phyloP scores from a whole-genome alignment of 2,797 vertebrate genomes.

The Coendou prehensilis region DNA sequence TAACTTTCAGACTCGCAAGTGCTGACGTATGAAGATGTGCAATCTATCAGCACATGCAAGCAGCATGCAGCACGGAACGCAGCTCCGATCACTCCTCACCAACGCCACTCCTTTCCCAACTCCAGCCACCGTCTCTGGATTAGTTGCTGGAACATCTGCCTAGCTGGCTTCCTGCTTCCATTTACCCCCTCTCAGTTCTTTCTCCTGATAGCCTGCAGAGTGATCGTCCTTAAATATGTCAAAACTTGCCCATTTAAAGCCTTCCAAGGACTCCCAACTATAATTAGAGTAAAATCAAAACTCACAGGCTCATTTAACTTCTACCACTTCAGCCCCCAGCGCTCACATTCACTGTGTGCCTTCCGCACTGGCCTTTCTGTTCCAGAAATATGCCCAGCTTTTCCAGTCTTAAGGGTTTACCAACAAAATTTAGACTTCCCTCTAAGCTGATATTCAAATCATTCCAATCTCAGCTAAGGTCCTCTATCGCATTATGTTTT shows the following conservation, averaged over 20 bases:
- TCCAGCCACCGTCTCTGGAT: not conserved
- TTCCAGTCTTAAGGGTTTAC: not conserved
- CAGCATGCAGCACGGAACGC: not conserved
- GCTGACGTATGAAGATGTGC: not conserved
- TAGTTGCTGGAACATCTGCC: not conserved
- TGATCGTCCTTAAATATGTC: constrained; percentile 8
- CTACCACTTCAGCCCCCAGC: not conserved
- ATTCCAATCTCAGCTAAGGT: not conserved
- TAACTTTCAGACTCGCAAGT: constrained; percentile 29
- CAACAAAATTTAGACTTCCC: constrained; percentile 10
- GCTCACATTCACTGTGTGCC: not conserved
- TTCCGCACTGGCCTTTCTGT: not conserved
- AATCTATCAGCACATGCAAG: not conserved
- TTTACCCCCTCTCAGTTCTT: not conserved
- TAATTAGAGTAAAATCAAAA: constrained; percentile 17
- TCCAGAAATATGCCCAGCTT: not conserved
- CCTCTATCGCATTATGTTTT: not conserved
- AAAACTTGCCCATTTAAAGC: constrained; percentile 34
- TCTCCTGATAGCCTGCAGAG: not conserved
- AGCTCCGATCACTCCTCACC: not conserved
- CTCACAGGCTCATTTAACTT: not conserved
- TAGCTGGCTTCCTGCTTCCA: not conserved
- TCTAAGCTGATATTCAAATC: not conserved
- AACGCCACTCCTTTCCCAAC: not conserved
- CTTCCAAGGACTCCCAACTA: not conserved